Conservation (phyloP, 2,888 invertebrate species). For the Gerosis bhagava region DNA sequence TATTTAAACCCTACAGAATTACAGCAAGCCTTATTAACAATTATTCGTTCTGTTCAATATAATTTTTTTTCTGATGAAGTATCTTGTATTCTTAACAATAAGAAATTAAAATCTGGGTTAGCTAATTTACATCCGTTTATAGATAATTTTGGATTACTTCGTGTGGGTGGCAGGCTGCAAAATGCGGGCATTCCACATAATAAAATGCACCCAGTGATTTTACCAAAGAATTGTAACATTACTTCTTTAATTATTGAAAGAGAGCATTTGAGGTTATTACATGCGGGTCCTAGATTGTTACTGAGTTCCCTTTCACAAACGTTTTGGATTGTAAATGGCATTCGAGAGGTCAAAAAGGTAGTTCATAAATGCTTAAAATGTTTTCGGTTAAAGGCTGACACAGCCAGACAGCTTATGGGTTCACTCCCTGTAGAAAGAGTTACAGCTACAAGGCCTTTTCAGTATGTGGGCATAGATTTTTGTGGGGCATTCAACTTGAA, state of each 20-base stretch:
- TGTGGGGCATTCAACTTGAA: slow-evolving; percentile 26
- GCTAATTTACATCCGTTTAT: slow-evolving; percentile 5
- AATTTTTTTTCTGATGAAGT: too few relatives aligned
- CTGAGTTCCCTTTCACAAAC: slow-evolving; percentile 10
- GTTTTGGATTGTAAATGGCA: slow-evolving; percentile 13
- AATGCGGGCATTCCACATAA: slow-evolving; percentile 1
- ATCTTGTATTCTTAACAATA: too few relatives aligned
- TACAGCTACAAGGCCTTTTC: slow-evolving; percentile 9
- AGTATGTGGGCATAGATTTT: slow-evolving; percentile 16
- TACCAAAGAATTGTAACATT: slow-evolving; percentile 4
- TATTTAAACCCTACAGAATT: too few relatives aligned
- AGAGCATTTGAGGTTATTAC: slow-evolving; percentile 12
- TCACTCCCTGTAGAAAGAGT: not conserved
- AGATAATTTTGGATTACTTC: not conserved
- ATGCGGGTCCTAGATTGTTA: slow-evolving; percentile 12
- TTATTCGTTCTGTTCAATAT: too few relatives aligned
- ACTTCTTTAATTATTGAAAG: not conserved
- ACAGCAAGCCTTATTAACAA: too few relatives aligned
- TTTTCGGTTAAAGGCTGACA: slow-evolving; percentile 16
- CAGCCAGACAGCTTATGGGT: slow-evolving; percentile 8
- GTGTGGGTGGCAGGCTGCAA: slow-evolving; percentile 18
- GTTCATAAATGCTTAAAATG: slow-evolving; percentile 25
- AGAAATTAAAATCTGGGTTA: too few relatives aligned
- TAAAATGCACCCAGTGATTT: slow-evolving; percentile 11
- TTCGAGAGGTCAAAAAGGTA: slow-evolving; percentile 20